phyloP scores from a whole-genome alignment of 2,888 invertebrate genomes.

The Brassicogethes aeneus region DNA sequence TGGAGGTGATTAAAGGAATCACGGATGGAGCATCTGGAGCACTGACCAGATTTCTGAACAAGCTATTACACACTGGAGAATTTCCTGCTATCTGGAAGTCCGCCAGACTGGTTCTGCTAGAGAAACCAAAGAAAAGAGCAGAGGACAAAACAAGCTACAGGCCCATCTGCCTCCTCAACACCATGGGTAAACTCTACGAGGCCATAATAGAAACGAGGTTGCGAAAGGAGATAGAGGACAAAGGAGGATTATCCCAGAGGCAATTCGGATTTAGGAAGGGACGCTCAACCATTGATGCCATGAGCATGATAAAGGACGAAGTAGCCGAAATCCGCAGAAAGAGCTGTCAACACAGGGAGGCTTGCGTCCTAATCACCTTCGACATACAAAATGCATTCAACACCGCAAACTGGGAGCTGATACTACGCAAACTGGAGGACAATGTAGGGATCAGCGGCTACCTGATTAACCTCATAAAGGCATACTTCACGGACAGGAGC shows the following conservation, averaged over 20 bases:
- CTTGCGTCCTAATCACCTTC: too few species aligned
- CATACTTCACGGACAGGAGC: too few species aligned
- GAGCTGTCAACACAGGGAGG: too few species aligned
- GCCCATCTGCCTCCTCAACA: slow-evolving; percentile 21
- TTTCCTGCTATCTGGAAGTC: not conserved
- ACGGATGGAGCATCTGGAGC: not conserved
- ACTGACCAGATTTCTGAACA: not conserved
- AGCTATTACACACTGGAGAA: not conserved
- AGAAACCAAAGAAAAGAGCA: not conserved
- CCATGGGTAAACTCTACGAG: slow-evolving; percentile 22
- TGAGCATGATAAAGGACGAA: too few species aligned
- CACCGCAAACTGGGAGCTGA: too few species aligned
- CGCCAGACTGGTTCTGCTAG: not conserved
- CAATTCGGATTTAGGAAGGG: slow-evolving; percentile 21
- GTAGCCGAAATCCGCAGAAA: too few species aligned
- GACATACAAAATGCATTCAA: too few species aligned
- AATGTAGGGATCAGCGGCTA: too few species aligned
- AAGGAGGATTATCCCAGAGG: slow-evolving; percentile 5
- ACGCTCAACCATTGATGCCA: slow-evolving; percentile 13
- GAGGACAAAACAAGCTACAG: slow-evolving; percentile 9
- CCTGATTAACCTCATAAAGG: too few species aligned
- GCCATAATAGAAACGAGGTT: slow-evolving; percentile 18
- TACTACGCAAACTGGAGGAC: too few species aligned
- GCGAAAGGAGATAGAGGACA: slow-evolving; percentile 11
- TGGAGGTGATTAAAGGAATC: not conserved